A percentile compares a stretch with the other conserved stretches of the same genome.
Evolutionary conservation across 2,113 vertebrate species (phyloP).

Genomic region (Thalassarche chlororhynchos): DNA sequence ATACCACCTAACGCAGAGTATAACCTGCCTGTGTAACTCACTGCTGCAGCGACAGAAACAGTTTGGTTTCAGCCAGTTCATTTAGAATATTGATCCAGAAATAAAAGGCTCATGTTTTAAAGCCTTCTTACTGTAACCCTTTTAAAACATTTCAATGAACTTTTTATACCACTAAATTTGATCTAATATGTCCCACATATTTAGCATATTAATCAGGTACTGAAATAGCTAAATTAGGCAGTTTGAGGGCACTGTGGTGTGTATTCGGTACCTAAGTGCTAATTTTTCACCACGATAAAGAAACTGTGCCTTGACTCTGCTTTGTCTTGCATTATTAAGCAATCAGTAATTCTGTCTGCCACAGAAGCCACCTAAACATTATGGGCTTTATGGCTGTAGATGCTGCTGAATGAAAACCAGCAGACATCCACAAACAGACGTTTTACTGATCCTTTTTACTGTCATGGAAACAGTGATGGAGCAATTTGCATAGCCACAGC

Average conservation of each 20-base stretch:
- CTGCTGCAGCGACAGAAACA: neutral
- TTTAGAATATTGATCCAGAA: neutral
- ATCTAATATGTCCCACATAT: neutral
- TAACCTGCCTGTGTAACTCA: neutral
- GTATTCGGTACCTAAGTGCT: neutral
- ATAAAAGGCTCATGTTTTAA: neutral
- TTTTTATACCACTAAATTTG: neutral
- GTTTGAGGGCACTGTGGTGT: neutral
- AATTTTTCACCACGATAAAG: neutral
- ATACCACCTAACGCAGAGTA: neutral
- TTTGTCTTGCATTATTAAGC: neutral
- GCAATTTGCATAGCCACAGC: neutral
- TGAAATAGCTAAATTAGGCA: neutral
- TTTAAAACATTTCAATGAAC: neutral
- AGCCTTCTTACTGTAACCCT: neutral
- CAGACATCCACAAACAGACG: neutral
- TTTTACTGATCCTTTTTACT: neutral
- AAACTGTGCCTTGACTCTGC: neutral
- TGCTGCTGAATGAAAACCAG: neutral
- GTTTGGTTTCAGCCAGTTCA: neutral
- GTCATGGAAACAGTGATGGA: neutral
- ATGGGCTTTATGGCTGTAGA: neutral
- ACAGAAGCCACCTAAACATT: neutral
- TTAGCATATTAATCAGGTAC: neutral
- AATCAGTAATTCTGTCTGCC: neutral